These are phyloP conservation scores for Belgica antarctica DNA, from an alignment of 2,888 invertebrate species.

Conservation along the genomic window DNA sequence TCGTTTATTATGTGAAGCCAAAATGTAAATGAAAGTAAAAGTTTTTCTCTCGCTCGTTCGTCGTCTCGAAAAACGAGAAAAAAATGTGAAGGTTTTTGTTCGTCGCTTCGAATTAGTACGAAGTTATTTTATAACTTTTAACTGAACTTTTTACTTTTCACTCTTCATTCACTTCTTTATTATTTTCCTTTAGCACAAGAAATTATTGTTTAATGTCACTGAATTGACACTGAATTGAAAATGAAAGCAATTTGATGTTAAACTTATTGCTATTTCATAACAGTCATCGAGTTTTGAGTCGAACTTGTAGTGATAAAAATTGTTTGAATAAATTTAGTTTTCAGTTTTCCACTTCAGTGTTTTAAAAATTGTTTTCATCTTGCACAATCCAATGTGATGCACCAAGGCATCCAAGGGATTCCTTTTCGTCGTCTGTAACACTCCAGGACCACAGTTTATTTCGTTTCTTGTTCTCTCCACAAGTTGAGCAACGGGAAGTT, in stretches of 20 bases:
- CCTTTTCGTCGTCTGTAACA: not conserved
- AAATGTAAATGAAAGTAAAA: conserved; percentile 44
- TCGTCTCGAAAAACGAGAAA: not conserved
- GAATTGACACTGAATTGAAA: not conserved
- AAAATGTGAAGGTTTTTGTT: conserved; percentile 42
- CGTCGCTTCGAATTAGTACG: not conserved
- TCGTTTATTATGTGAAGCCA: conserved; percentile 42
- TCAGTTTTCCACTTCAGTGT: conserved; percentile 18
- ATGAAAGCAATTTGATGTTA: not conserved
- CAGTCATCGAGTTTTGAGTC: not conserved
- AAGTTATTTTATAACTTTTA: conserved; percentile 18
- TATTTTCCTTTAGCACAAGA: not conserved
- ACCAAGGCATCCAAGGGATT: not conserved
- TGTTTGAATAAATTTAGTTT: too few species aligned
- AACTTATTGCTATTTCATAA: not conserved
- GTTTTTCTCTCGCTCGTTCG: conserved; percentile 22
- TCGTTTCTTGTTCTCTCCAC: too few species aligned
- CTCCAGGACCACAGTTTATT: not conserved
- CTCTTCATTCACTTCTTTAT: conserved; percentile 22
- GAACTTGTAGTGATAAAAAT: too few species aligned
- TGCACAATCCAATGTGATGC: not conserved
- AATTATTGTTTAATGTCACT: conserved; percentile 7
- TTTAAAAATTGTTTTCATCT: too few species aligned
- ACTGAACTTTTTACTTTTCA: conserved; percentile 8
- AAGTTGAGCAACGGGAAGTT: too few species aligned